phyloP scores from a whole-genome alignment of 2,888 invertebrate genomes.

The Exocentrus adspersus region DNA sequence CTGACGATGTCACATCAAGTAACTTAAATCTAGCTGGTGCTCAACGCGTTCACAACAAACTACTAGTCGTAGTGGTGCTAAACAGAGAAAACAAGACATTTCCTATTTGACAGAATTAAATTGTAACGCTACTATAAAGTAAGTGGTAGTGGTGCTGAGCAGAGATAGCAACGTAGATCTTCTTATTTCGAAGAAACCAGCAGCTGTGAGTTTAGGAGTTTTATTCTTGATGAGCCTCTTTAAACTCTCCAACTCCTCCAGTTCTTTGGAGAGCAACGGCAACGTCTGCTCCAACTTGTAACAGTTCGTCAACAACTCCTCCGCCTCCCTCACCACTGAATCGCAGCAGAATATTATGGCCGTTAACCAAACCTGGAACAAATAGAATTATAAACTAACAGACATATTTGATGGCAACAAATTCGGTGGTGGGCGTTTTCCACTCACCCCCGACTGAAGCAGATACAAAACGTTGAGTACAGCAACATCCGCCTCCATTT shows the following conservation, averaged over 20 bases:
- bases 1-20: no score
- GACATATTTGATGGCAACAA: no score
- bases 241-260: slow-evolving; percentile 8
- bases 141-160: slow-evolving; percentile 8
- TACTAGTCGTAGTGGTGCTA: no score
- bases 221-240: background rate
- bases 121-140: slow-evolving; percentile 24
- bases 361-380: slow-evolving; percentile 11
- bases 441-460: no score
- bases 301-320: slow-evolving; percentile 15
- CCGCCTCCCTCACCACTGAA: background rate
- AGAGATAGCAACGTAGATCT: slow-evolving; percentile 18
- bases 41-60: no score
- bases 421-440: no score
- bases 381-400: no score
- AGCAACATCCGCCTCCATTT: no score
- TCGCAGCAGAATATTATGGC: slow-evolving; percentile 22
- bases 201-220: slow-evolving; percentile 9
- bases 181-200: slow-evolving; percentile 16
- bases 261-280: background rate
- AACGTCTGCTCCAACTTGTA: slow-evolving; percentile 10
- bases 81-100: no score
- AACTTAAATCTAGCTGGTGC: no score
- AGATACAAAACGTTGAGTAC: no score
- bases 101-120: slow-evolving; percentile 4